Base-by-base conservation (phyloP, 2,113 vertebrate species). In the Menidia beryllina region DNA sequence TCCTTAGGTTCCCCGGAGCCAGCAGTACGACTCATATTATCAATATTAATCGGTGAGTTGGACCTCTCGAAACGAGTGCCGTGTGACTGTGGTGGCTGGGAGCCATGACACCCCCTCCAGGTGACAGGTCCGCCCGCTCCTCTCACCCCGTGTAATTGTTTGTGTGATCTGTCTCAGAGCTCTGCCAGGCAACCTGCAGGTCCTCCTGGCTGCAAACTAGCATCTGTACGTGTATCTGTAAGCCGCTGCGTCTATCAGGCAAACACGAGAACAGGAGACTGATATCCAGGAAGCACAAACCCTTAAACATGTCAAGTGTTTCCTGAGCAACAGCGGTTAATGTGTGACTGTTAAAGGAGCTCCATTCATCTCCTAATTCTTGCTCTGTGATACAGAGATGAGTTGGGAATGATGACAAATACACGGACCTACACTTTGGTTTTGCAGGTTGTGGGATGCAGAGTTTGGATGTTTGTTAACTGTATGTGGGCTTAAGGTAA, bases 1-100 rank as follows among this genome's bases (percentile, higher is more conserved):
- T 94, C 93, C 66, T 88, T 97, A 88, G 96, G 95, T 80, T 94
- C 95, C 38, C 94, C 96, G 19, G 96, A 98, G 84, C 94, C 96
- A 79, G 97, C 97, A 69, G 91, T 98, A 84, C 94, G 96, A 45
- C 92, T 98, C 62, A 94, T 97, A 84, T 73, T 96, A 36, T 98
- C 97, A 30, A 93, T 98, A 77, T 91, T 97, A 79, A 87, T 95
- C 84, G 96, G 97, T 98, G 85, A 96, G 95, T 91, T 62, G 47
- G 11, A 1, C 20, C 30, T 68, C 43, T 11, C 2, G 25, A 5
- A 6, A 3, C n/a, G 10, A 7, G 7, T 48, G 48, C 0, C 14
- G 21, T 3, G 5, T 17, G 13, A 2, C 20, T 21, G 5, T 19
- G 26, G 11, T 7, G 15, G 21, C 17, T 15, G 15, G 27, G 3